Evolutionary conservation across 2,888 invertebrate species (phyloP), one percentile per base, ranked within the genome.

Genomic region (Arrhopalites spinosus): DNA sequence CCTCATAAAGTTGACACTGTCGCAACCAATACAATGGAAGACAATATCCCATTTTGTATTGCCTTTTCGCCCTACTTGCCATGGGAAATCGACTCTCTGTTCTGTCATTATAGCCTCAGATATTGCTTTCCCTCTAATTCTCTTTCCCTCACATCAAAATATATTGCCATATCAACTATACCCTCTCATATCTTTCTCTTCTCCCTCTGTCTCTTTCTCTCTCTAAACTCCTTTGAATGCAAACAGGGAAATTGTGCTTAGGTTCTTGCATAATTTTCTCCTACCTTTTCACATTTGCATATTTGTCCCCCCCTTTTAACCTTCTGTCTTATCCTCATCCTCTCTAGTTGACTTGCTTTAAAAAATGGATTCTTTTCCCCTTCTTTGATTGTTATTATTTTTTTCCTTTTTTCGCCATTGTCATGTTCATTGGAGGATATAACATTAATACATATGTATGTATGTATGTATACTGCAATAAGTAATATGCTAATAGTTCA

Each of bases 1-100:
- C 15, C 30, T 30, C 63, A 29, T 63, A 63, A 63, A 63, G 63
- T 63, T 63, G 29, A 63, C 63, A 63, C 63, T 63, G 59, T 61
- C 29, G 29, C 29, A 17, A 17, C 63, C 63, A 63, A 63, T 29
- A 27, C 30, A 63, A 36, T 36, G 50, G n/a, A 17, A n/a, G 50
- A 50, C 50, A 50, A 50, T 27, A 25, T 11, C 7, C 25, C 15
- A 25, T 20, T 25, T 27, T 25, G 13, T 25, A 61, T 61, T 23
- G 27, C 3, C 29, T 29, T 63, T 29, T 30, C 30, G n/a, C 29
- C 11, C 17, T 25, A 5, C 17, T 27, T 63, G 13, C 7, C 63
- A 15, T 8, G 5, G 29, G 7, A 7, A 15, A 5, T 29, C 17
- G 30, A 1, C 59, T 23, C 59, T 20, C 11, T n/a, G 3, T 36